These are phyloP conservation scores for Staurois parvus DNA, from an alignment of 2,797 vertebrate species.

Conservation along the genomic window DNA sequence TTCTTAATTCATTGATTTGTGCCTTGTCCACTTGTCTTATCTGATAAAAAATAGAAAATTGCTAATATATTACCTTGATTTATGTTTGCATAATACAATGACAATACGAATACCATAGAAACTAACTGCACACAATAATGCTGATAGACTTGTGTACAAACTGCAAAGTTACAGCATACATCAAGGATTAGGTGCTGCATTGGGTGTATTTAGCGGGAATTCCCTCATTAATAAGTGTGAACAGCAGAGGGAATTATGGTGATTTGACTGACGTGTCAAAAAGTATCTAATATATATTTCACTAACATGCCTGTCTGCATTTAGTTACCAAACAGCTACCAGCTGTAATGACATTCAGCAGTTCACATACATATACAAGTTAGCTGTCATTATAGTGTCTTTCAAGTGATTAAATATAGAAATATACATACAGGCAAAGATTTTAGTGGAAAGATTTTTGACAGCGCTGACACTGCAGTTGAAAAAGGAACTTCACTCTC, in stretches of 20 bases:
- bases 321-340: not conserved
- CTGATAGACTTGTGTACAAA: too few relatives aligned
- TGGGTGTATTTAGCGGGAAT: not conserved
- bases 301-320: not conserved
- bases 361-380: not conserved
- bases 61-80: too few relatives aligned
- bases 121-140: too few relatives aligned
- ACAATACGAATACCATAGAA: too few relatives aligned
- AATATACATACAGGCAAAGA: not conserved
- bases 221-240: not conserved
- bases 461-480: not conserved
- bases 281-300: not conserved
- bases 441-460: not conserved
- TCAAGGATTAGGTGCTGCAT: not conserved
- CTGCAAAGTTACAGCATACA: not conserved
- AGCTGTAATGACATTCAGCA: not conserved
- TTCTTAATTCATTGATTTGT: too few relatives aligned
- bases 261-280: not conserved
- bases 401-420: not conserved
- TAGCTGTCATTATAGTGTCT: not conserved
- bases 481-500: too few relatives aligned
- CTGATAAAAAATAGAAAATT: too few relatives aligned
- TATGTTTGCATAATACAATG: too few relatives aligned
- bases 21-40: too few relatives aligned
- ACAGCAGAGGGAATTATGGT: not conserved